Evolutionary conservation across 2,797 vertebrate species (phyloP).

Genomic region (Neopelma chrysocephalum): DNA sequence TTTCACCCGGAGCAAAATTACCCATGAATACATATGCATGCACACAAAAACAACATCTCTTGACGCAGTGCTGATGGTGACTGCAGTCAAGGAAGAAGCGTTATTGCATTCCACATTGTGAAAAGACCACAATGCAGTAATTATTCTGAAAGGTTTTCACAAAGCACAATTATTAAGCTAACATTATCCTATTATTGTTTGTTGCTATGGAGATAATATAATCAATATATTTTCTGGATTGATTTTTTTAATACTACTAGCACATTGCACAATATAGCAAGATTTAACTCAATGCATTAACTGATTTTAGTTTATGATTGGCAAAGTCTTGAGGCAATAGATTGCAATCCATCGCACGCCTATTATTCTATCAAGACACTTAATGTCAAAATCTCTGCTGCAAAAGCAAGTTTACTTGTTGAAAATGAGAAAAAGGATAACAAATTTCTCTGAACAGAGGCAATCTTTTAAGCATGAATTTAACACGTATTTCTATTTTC

Average conservation of each 20-base stretch:
- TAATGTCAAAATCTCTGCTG: conserved; percentile 56
- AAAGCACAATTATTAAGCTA: conserved; percentile 66
- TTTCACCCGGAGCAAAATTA: conserved; percentile 56
- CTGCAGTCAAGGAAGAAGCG: conserved; percentile 55
- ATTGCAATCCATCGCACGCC: conserved; percentile 46
- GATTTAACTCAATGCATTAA: conserved; percentile 59
- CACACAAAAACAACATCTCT: conserved; percentile 58
- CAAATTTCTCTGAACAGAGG: conserved; percentile 8
- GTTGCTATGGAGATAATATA: conserved; percentile 68
- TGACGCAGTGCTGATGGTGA: conserved; percentile 53
- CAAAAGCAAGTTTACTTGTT: conserved; percentile 43
- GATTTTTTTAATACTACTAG: conserved; percentile 64
- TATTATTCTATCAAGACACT: conserved; percentile 61
- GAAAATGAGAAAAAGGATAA: conserved; percentile 50
- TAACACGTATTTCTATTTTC: not conserved
- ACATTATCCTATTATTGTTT: conserved; percentile 65
- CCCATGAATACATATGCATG: conserved; percentile 53
- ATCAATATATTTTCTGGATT: conserved; percentile 69
- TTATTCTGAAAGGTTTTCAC: conserved; percentile 66
- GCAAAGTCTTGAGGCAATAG: conserved; percentile 67
- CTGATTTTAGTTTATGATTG: conserved; percentile 64
- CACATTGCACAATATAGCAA: conserved; percentile 28
- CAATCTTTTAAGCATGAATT: conserved; percentile 10
- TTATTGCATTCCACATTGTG: conserved; percentile 48
- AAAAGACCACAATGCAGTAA: conserved; percentile 57